Percentiles rank a stretch among this genome's conserved stretches.
These are phyloP conservation scores for Brachyptera risi DNA, from an alignment of 2,888 invertebrate genomes.

Conservation along the genomic window DNA sequence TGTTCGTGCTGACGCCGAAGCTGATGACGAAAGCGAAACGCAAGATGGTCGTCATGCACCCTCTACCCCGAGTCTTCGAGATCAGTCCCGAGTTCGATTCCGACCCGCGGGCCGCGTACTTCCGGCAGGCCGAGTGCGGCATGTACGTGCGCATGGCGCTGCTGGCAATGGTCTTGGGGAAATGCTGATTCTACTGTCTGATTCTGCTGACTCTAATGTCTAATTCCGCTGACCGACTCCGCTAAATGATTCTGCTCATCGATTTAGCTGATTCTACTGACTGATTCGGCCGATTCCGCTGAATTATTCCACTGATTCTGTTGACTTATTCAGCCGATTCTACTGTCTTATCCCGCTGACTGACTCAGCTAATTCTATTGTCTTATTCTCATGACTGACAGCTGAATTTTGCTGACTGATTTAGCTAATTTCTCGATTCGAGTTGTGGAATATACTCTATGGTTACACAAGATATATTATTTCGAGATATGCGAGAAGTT, in stretches of 20 bases:
- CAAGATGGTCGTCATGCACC: constrained; percentile 96
- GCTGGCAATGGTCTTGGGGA: constrained; percentile 82
- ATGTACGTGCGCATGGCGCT: constrained; percentile 99
- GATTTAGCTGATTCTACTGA: constrained; percentile 24
- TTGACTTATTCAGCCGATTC: too few relatives aligned
- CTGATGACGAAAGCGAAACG: constrained; percentile 91
- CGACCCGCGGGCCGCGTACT: constrained; percentile 96
- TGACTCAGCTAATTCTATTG: constrained; percentile 29
- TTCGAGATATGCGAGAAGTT: too few relatives aligned
- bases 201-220: too few relatives aligned
- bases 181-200: constrained; percentile 31
- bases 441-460: too few relatives aligned
- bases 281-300: too few relatives aligned
- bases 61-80: constrained; percentile 90
- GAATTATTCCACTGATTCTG: too few relatives aligned
- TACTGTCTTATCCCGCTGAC: too few relatives aligned
- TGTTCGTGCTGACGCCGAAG: constrained; percentile 88
- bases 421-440: too few relatives aligned
- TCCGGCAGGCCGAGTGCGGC: constrained; percentile 96
- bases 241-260: background rate
- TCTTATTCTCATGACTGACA: too few relatives aligned
- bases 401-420: constrained; percentile 25
- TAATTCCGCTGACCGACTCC: too few relatives aligned
- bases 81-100: constrained; percentile 93
- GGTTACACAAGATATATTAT: too few relatives aligned